A percentile compares a stretch with the other conserved stretches of the same genome.
phyloP scores from a whole-genome alignment of 64 coral and sea anemone genomes.

The Platygyra sinensis region DNA sequence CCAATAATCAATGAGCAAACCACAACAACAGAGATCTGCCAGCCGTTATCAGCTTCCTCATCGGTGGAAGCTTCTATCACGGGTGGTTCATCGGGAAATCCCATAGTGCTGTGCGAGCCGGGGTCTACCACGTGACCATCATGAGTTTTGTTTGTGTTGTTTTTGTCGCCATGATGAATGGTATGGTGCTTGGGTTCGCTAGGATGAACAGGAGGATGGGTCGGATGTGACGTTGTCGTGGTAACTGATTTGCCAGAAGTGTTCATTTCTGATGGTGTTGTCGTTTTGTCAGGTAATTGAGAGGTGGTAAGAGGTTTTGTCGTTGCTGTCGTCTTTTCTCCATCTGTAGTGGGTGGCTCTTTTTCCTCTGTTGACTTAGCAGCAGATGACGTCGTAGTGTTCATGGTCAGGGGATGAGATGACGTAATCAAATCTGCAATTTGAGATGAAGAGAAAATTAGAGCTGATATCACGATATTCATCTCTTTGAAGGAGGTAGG shows the following conservation, averaged over 20 bases:
- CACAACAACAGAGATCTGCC: neutral
- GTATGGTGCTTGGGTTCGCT: neutral
- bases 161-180: neutral
- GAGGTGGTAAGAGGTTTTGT: neutral
- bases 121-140: neutral
- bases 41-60: neutral
- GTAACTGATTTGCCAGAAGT: neutral
- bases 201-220: neutral
- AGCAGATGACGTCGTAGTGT: neutral
- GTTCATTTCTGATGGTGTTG: neutral
- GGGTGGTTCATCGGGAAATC: neutral
- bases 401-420: neutral
- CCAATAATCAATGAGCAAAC: neutral
- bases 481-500: neutral
- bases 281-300: neutral
- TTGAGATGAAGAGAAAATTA: slow-evolving; percentile 15
- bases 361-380: neutral
- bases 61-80: neutral
- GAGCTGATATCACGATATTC: neutral
- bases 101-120: slow-evolving; percentile 4
- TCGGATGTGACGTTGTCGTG: neutral
- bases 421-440: slow-evolving; percentile 34
- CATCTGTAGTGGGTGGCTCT: neutral
- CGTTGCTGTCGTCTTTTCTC: neutral
- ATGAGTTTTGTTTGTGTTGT: neutral